Percentiles rank a stretch among this genome's conserved stretches.
These are phyloP conservation scores for Ophraella communa DNA, from an alignment of 2,888 invertebrate genomes.

Conservation along the genomic window DNA sequence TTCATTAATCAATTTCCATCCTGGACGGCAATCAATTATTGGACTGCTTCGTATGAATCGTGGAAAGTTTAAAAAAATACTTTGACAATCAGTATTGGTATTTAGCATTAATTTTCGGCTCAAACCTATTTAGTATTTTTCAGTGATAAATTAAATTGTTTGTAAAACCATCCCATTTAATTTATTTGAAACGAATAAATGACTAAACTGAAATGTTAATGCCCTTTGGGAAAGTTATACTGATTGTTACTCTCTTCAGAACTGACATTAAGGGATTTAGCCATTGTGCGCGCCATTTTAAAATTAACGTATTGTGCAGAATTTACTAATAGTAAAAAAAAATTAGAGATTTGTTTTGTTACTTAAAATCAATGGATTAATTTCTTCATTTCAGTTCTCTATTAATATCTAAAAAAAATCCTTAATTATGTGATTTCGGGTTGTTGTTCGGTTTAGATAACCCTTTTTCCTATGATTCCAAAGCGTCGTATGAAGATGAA, in stretches of 20 bases:
- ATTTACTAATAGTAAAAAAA: too few relatives aligned
- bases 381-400: background rate
- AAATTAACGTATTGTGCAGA: too few relatives aligned
- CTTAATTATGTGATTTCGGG: background rate
- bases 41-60: conserved; percentile 74
- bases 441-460: background rate
- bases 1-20: conserved; percentile 68
- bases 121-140: background rate
- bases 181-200: too few relatives aligned
- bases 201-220: too few relatives aligned
- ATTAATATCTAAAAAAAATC: background rate
- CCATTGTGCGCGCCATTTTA: too few relatives aligned
- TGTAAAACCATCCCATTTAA: too few relatives aligned
- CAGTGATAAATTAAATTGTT: too few relatives aligned
- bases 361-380: too few relatives aligned
- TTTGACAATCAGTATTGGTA: background rate
- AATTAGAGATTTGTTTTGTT: too few relatives aligned
- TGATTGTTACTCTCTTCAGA: background rate
- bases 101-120: background rate
- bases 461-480: background rate
- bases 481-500: background rate
- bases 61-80: conserved; percentile 56
- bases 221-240: background rate
- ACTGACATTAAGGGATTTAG: background rate
- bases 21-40: conserved; percentile 71